phyloP scores from a whole-genome alignment of 2,113 vertebrate species.

The Lophura nycthemera region DNA sequence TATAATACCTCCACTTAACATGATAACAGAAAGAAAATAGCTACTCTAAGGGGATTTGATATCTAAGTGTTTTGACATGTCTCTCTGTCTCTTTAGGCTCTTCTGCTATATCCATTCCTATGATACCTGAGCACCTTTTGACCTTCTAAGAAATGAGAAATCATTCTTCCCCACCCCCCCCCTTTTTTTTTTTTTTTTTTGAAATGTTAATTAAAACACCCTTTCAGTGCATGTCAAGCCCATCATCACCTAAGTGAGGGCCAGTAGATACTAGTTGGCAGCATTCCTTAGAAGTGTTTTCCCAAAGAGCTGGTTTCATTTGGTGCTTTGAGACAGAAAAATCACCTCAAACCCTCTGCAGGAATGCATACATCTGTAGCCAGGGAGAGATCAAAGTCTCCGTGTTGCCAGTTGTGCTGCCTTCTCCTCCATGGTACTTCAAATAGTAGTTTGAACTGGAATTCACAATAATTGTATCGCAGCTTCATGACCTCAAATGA shows the following conservation, averaged over 20 bases:
- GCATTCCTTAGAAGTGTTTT: conserved; percentile 51
- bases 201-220: conserved; percentile 50
- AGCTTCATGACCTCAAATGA: not conserved
- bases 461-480: not conserved
- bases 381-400: not conserved
- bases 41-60: conserved; percentile 16
- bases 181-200: not conserved
- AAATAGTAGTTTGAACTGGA: not conserved
- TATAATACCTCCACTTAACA: not conserved
- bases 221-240: not conserved
- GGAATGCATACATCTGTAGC: not conserved
- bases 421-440: not conserved
- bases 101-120: not conserved
- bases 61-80: conserved; percentile 29
- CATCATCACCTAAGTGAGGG: conserved; percentile 17
- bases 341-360: not conserved
- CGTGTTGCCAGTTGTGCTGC: not conserved
- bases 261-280: conserved; percentile 64
- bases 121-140: conserved; percentile 41
- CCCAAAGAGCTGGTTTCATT: not conserved
- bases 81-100: conserved; percentile 37
- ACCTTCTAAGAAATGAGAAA: conserved; percentile 27
- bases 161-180: not conserved
- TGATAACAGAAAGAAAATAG: conserved; percentile 13
- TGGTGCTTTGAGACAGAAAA: not conserved